Evolutionary conservation across 2,797 vertebrate species (phyloP).

Genomic region (Acanthis flammea): DNA sequence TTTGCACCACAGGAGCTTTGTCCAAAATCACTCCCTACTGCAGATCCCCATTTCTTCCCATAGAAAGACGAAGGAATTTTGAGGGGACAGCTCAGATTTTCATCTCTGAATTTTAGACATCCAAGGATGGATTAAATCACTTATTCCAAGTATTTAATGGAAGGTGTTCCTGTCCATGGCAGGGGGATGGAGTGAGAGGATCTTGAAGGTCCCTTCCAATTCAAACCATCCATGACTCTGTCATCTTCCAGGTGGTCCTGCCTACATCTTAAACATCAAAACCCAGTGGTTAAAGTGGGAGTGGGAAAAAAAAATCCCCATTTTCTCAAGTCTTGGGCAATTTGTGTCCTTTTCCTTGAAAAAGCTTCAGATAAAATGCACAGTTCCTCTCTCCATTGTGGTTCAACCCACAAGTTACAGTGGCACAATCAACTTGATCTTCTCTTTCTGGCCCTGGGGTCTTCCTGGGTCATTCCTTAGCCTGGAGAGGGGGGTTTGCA

Average conservation of each 20-base stretch:
- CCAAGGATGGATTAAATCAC: neutral
- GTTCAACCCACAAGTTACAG: neutral
- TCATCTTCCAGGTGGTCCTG: neutral
- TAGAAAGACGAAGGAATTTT: neutral
- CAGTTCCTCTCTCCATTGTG: neutral
- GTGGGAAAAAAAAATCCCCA: neutral
- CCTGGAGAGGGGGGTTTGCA: neutral
- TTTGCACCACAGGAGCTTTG: neutral
- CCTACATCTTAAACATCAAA: neutral
- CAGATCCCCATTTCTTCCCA: neutral
- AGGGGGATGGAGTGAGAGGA: neutral
- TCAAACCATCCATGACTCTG: neutral
- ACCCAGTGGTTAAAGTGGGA: neutral
- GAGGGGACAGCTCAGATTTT: neutral
- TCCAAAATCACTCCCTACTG: neutral
- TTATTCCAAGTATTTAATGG: neutral
- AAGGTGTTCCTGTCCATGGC: neutral
- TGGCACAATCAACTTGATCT: neutral
- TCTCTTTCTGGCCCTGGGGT: neutral
- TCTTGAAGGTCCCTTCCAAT: neutral
- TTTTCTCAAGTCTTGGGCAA: neutral
- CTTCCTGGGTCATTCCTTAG: neutral
- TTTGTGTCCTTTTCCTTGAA: neutral
- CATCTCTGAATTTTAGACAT: neutral
- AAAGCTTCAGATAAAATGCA: neutral